Conservation (phyloP, 1,140 invertebrate genomes). For the Lethocerus indicus region DNA sequence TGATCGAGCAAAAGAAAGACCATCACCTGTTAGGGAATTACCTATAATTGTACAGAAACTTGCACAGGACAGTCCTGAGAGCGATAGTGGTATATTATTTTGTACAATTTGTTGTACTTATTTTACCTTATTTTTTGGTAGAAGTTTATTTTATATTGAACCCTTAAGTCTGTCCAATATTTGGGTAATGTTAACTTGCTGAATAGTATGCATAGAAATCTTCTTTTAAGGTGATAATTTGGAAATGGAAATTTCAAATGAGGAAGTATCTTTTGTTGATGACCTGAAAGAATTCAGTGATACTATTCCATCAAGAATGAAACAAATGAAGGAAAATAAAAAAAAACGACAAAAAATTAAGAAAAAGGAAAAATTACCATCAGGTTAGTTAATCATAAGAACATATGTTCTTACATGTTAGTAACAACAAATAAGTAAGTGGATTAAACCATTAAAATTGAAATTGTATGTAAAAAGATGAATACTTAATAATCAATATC, state of each 20-base stretch:
- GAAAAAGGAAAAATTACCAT: conserved; percentile 20
- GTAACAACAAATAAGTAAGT: no score
- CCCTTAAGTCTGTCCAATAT: background rate
- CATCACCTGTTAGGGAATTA: conserved; percentile 28
- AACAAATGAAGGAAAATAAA: conserved; percentile 4
- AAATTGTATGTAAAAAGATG: no score
- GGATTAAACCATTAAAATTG: no score
- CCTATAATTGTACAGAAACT: conserved; percentile 22
- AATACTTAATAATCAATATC: no score
- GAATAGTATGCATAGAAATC: no score
- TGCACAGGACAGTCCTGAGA: conserved; percentile 21
- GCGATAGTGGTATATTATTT: conserved; percentile 7
- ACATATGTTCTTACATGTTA: no score
- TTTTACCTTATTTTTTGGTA: conserved; percentile 3
- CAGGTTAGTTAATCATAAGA: conserved; percentile 6
- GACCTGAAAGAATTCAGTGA: conserved; percentile 15
- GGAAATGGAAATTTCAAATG: conserved; percentile 4
- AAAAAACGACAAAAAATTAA: conserved; percentile 22
- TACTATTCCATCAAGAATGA: conserved; percentile 10
- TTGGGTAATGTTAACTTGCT: no score
- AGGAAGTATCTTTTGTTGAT: conserved; percentile 17
- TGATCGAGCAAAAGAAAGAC: conserved; percentile 33
- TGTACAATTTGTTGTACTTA: background rate
- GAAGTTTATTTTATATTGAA: background rate
- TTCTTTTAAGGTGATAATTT: no score